Evolutionary conservation across 2,888 invertebrate genomes (phyloP).

Genomic region (Cerastoderma edule): DNA sequence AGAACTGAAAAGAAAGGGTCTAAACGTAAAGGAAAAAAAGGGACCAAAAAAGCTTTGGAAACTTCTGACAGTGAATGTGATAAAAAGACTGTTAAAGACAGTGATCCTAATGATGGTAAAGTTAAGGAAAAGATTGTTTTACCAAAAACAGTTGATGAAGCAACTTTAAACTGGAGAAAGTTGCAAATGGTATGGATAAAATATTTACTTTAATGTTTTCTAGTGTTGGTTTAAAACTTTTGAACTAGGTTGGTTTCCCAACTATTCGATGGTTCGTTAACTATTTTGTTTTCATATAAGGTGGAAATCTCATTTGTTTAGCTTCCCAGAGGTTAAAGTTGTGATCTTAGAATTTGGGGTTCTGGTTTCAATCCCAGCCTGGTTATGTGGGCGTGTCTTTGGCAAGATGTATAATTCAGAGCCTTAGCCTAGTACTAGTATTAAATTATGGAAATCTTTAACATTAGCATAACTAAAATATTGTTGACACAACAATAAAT

Average conservation of each 20-base stretch:
- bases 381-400: too few relatives aligned
- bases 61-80: neutral
- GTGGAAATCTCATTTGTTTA: neutral
- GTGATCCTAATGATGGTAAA: neutral
- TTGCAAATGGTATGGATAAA: constrained; percentile 66
- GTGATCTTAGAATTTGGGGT: neutral
- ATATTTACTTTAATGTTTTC: neutral
- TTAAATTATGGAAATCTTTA: too few relatives aligned
- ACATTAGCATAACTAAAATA: too few relatives aligned
- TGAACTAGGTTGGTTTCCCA: constrained; percentile 10
- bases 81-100: neutral
- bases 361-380: neutral
- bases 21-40: neutral
- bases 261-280: neutral
- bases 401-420: too few relatives aligned
- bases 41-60: neutral
- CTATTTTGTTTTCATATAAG: neutral
- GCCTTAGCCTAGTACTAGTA: too few relatives aligned
- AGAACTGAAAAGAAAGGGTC: constrained; percentile 1
- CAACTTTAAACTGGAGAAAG: constrained; percentile 73
- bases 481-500: too few relatives aligned
- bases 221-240: neutral
- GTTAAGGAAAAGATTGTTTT: constrained; percentile 29
- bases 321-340: neutral
- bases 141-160: constrained; percentile 57